Evolutionary conservation across 2,888 invertebrate genomes (phyloP), one percentile per base, ranked within the genome.

Genomic region (Lacanobia oleracea): DNA sequence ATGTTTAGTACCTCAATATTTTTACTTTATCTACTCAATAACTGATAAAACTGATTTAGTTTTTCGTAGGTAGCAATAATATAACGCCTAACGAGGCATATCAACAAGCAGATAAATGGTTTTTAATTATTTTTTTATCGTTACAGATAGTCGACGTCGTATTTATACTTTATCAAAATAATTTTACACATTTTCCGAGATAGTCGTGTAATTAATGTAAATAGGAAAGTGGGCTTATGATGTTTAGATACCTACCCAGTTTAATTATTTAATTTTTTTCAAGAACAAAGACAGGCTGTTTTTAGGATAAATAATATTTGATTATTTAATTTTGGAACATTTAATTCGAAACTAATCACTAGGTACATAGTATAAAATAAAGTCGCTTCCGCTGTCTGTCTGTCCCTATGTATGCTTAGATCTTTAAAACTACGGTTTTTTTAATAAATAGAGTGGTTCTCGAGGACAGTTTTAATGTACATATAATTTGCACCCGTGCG

Each of bases 41-140:
- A 27, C 23, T 37, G 50, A 72, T 72, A 72, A 72, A 45, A 9
- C 33, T 12, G 10, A 51, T 33, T 50, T 51, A 72, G 16, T 21
- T 62, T 61, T 65, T 65, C 12, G 50, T 72, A 56, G 23, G 33
- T 45, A 59, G 16, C 45, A 73, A 65, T 57, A 56, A 16, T 54
- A 10, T 27, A 27, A 21, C 12, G 9, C 50, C 37, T 45, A 51
- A 57, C 48, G 12, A 50, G 3, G 16, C 61, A n/a, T 73, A 72
- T 66, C 45, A 59, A 18, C 27, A 43, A n/a, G 12, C 12, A 40
- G 53, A 43, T 45, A 56, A 61, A 16, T 43, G 12, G 14, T 14
- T 45, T 72, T 60, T 56, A 50, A 50, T 67, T 45, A 27, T 57
- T 23, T 1, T 67, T 74, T 76, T 66, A 71, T 75, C 71, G n/a